Evolutionary conservation across 2,797 vertebrate species (phyloP), one percentile per base, ranked within the genome.

Genomic region (Rhinogobio ventralis): DNA sequence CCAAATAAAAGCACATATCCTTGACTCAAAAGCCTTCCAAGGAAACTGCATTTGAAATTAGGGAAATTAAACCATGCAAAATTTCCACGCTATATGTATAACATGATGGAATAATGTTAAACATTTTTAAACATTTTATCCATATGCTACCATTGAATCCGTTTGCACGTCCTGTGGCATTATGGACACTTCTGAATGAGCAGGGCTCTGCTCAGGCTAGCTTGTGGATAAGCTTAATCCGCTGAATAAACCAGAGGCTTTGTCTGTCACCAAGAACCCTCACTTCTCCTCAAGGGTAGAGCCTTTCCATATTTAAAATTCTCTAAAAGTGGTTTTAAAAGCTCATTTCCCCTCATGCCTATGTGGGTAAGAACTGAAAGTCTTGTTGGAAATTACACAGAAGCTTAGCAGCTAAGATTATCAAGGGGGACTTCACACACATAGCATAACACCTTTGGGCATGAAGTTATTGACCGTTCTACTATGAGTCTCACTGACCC

Each of bases 181-280:
- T 78, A 78, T 25, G 42, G 25, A 45, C 62, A 62, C 66, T 71
- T 60, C 74, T 78, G 82, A 71, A 78, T 78, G 82, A 84, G 53
- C 74, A 69, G 36, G 75, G 72, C 81, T 83, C 72, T 83, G 46
- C 62, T 76, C 60, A 39, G 72, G 74, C 82, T 42, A 49, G 82
- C 66, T 66, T 46, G 74, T 46, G 82, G 74, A 84, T 84, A 78
- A 78, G 51, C 82, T 78, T 84, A 84, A 84, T 84, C 82, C 82
- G 7, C 28, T 46, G 49, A 78, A 77, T 84, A 78, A 84, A 84
- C 82, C 82, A 69, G 36, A 78, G 73, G 82, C 82, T 84, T 84
- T 78, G 82, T 84, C 82, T 84, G 82, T 84, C 82, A 84, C 51
- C 39, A 69, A 76, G 49, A 76, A 53, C 46, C 60, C 60, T 78